Evolutionary conservation across 2,888 invertebrate species (phyloP), one percentile per base, ranked within the genome.

Genomic region (Calameuta filiformis): DNA sequence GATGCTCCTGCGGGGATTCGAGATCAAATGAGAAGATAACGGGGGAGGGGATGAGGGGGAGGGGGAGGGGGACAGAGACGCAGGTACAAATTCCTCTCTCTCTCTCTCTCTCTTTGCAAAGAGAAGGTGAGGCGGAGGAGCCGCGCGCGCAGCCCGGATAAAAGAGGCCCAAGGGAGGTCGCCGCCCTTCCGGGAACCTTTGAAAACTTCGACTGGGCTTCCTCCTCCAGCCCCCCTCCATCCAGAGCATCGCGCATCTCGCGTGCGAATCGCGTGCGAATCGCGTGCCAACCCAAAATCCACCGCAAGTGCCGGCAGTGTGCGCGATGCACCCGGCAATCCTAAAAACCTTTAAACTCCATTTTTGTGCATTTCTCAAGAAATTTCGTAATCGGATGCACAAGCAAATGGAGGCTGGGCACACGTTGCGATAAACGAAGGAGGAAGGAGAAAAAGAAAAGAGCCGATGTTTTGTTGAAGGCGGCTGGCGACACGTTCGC

Each of bases 171-270:
- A 86, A 87, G 88, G 88, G 87, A 89, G 89, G 89, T 89, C 88
- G 88, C 89, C 89, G 89, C 89, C 89, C 90, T 90, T 90, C 90
- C 88, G 89, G 88, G 90, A 90, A 90, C 88, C 89, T 88, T 89
- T 89, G 87, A 88, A 90, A 90, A 91, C 12, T 69, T 69, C 30
- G 30, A 69, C 30, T 30, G 30, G 30, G 69, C 69, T 11, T 12
- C 69, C 69, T n/a, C 69, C 69, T 69, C 4, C 37, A 4, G 12
- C 12, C 73, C 35, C 4, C 4, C 0, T 4, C 37, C 15, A 4
- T 4, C 37, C 15, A 4, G 4, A 4, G 37, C 37, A 37, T 0
- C 12, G 12, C 12, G 12, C 37, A 12, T 37, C 37, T 12, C 9
- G 35, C 35, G 35, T 35, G 35, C 11, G 1, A 35, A 35, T 35